Percentiles rank a stretch among this genome's conserved stretches.
Conservation (phyloP, 2,797 vertebrate genomes). For the Varecia variegata region DNA sequence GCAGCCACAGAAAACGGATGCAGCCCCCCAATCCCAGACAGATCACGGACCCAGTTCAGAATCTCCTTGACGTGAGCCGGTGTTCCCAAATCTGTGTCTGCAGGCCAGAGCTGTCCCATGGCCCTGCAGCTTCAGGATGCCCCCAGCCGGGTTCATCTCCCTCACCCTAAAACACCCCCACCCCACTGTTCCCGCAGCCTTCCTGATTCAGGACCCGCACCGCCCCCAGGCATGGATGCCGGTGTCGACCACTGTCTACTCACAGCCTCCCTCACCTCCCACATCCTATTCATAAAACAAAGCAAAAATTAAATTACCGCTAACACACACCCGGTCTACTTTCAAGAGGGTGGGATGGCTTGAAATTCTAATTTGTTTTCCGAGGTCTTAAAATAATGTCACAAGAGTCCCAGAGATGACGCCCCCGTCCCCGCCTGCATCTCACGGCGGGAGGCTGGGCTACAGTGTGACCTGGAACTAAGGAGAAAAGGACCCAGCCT, state of each 20-base stretch:
- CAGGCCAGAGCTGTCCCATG: background rate
- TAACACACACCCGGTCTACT: slow-evolving; percentile 48
- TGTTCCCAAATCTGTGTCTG: accelerated
- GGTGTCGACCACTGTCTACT: background rate
- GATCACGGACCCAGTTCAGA: background rate
- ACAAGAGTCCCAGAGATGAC: background rate
- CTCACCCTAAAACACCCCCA: background rate
- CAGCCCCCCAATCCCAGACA: background rate
- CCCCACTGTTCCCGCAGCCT: background rate
- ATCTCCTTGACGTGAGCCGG: accelerated
- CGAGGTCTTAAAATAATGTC: slow-evolving; percentile 69
- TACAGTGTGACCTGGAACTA: background rate
- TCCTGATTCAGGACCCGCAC: background rate
- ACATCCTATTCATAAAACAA: slow-evolving; percentile 67
- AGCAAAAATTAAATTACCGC: slow-evolving; percentile 62
- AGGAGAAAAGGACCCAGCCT: accelerated
- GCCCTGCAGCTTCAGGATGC: background rate
- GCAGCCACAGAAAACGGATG: accelerated
- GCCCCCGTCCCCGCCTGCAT: background rate
- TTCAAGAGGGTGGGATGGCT: slow-evolving; percentile 44
- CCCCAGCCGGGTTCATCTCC: background rate
- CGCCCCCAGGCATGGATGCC: background rate
- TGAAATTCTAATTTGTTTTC: slow-evolving; percentile 67
- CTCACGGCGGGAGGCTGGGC: background rate
- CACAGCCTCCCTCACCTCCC: background rate